Evolutionary conservation across 2,888 invertebrate species (phyloP), one percentile per base, ranked within the genome.

Genomic region (Clusia tigrina): DNA sequence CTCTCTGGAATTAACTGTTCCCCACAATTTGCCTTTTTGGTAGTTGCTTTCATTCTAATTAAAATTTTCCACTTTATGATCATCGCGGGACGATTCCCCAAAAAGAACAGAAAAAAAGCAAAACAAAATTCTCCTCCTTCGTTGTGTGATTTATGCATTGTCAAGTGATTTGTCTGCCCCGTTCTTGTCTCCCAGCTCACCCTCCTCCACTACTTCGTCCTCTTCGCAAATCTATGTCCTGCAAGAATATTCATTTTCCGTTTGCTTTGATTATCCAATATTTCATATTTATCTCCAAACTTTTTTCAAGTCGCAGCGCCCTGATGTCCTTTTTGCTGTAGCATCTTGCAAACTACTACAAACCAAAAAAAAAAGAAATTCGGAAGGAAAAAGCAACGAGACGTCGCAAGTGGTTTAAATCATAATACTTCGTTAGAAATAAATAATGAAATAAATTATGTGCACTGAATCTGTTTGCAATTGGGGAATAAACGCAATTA

Each of bases 11-110:
- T 42, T 42, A n/a, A 42, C 9, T 15, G n/a, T 15, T 42, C n/a
- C 42, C 12, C 9, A 17, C 42, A 42, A 42, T 42, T 15, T 32
- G 6, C 32, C 6, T 32, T 32, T 42, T 42, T 42, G 9, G 42
- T n/a, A 3, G 12, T 42, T n/a, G n/a, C n/a, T 42, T 42, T 6
- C 12, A 12, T 32, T 52, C 59, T 64, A 64, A 66, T 66, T 66
- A 66, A 66, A 66, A 66, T 66, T 54, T 66, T 66, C 62, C 66
- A 62, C 60, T 64, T 62, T 23, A 60, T 54, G 63, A 52, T 52
- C 52, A 32, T 17, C 51, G 24, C 53, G 61, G 23, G 52, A 37
- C 60, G 17, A 12, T 32, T 6, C 32, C 12, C 32, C 6, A 6
- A 32, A 32, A 12, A 32, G 32, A 12, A 12, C 32, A 6, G 12